These are phyloP conservation scores for Pachydiplax longipennis DNA, from an alignment of 2,888 invertebrate genomes.

Conservation along the genomic window DNA sequence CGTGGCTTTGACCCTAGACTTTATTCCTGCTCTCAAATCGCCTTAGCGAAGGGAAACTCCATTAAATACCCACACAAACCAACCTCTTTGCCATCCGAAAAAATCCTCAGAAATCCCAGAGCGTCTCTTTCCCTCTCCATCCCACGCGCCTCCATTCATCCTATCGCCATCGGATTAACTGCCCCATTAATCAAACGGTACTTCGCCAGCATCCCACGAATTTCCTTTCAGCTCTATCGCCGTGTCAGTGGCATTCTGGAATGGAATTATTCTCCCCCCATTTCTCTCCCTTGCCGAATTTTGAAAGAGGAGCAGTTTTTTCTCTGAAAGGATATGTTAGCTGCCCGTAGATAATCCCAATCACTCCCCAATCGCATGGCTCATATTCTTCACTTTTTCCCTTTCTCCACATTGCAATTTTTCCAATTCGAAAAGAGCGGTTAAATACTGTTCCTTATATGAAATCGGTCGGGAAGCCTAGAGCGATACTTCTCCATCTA, in stretches of 20 bases:
- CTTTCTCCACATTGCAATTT: background rate
- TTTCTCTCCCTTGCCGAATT: background rate
- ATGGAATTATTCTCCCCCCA: background rate
- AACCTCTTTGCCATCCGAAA: background rate
- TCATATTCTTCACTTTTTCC: background rate
- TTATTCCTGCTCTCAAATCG: background rate
- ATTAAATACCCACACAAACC: background rate
- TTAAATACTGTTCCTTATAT: too few relatives aligned
- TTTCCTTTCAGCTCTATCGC: background rate
- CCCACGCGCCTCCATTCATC: background rate
- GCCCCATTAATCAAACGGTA: slow-evolving; percentile 37
- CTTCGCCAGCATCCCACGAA: background rate
- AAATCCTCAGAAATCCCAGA: background rate
- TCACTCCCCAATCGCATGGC: background rate
- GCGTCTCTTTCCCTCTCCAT: background rate
- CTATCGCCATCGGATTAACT: background rate
- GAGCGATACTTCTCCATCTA: too few relatives aligned
- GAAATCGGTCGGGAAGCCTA: too few relatives aligned
- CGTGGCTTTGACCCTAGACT: background rate
- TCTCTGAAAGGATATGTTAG: background rate
- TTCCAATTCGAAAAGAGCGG: too few relatives aligned
- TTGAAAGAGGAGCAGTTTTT: background rate
- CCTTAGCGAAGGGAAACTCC: background rate
- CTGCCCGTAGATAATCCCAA: background rate
- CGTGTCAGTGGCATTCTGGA: background rate